Evolutionary conservation across 2,113 vertebrate genomes (phyloP), one percentile per base, ranked within the genome.

Genomic region (Chascanopsetta lugubris): DNA sequence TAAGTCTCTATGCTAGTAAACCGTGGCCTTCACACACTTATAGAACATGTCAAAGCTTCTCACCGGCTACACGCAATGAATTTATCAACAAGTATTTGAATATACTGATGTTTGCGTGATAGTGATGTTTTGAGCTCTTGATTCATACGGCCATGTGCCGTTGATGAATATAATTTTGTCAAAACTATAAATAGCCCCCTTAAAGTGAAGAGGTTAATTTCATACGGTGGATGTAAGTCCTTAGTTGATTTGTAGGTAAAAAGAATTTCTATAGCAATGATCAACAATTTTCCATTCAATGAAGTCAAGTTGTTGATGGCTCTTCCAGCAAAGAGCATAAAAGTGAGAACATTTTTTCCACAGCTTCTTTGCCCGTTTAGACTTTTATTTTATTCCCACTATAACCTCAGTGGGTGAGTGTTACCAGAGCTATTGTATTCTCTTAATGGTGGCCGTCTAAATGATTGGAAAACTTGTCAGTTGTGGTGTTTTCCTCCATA

Each of bases 401-500:
- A 43, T 61, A 40, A 67, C 40, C 22, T 30, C 43, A 58, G 42
- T 65, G 43, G 26, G 38, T 30, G 58, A 54, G 29, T 55, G 40
- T 65, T 59, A 69, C 48, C 59, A 55, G 57, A 62, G 65, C 72
- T 71, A 64, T 62, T 61, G 56, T 58, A 29, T 75, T 72, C 32
- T 61, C 51, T 65, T 60, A 79, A 59, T 48, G 48, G 42, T 1
- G 30, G 18, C 27, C 57, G 34, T 70, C 40, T 36, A 25, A 65
- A 75, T 69, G 40, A 76, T 76, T 60, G 66, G 56, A 73, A 71
- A 80, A 75, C 15, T 34, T 59, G 50, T 69, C 45, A 59, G 45
- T 80, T 71, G 60, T 29, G 13, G 66, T 54, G 46, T 78, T 84
- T 84, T 70, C 69, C 43, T 80, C 70, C 65, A 65, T 74, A 79